Percentiles rank a stretch among this genome's conserved stretches.
These are phyloP conservation scores for Scolopax mira DNA, from an alignment of 2,113 vertebrate species.

Conservation along the genomic window DNA sequence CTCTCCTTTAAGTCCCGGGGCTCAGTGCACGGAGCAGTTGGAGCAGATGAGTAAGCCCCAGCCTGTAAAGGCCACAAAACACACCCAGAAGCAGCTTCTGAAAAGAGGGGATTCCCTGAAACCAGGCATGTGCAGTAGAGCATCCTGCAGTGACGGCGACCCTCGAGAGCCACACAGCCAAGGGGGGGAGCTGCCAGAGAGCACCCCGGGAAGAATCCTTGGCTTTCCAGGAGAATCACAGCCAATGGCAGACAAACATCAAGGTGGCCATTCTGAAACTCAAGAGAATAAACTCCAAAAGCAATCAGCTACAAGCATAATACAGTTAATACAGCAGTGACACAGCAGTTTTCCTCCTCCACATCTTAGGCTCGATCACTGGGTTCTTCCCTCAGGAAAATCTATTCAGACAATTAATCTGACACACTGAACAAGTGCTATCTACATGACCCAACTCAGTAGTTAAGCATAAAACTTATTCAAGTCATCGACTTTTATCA, in stretches of 20 bases:
- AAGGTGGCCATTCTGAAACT: background rate
- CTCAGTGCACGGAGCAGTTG: background rate
- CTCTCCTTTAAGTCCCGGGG: background rate
- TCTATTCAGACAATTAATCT: background rate
- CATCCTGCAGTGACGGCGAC: background rate
- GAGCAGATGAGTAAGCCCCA: background rate
- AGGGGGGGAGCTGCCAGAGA: background rate
- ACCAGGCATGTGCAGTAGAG: background rate
- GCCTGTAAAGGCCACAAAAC: conserved; percentile 8
- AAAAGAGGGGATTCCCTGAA: conserved; percentile 39
- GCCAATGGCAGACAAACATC: background rate
- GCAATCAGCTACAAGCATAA: background rate
- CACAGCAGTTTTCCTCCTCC: background rate
- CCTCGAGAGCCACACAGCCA: background rate
- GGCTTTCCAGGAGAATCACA: background rate
- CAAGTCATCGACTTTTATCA: background rate
- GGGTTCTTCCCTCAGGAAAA: background rate
- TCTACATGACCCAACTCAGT: background rate
- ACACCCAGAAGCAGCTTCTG: background rate
- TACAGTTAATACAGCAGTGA: background rate
- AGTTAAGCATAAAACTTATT: background rate
- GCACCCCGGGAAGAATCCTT: rapidly evolving
- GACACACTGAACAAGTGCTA: background rate
- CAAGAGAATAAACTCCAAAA: background rate
- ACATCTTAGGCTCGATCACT: background rate